These are phyloP conservation scores for Nephila pilipes DNA, from an alignment of 1,140 invertebrate species.

Conservation along the genomic window DNA sequence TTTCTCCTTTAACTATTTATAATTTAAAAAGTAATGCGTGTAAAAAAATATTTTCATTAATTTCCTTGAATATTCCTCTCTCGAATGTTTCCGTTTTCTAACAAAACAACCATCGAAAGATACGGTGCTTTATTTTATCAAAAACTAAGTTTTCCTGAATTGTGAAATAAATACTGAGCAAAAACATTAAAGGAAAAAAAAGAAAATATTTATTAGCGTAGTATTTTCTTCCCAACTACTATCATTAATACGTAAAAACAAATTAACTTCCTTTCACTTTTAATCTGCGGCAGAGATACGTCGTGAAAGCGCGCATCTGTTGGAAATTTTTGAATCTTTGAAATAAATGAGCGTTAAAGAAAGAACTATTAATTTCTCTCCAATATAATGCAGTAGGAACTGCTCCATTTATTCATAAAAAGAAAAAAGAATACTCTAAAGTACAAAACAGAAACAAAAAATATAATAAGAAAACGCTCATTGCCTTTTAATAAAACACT, in stretches of 20 bases:
- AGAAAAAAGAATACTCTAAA: background rate
- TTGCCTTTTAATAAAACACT: conserved; percentile 63
- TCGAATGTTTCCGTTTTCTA: too few species aligned
- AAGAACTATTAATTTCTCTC: conserved; percentile 52
- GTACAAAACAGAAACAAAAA: conserved; percentile 1
- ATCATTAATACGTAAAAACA: conserved; percentile 58
- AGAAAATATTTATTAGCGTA: background rate
- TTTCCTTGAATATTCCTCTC: too few species aligned
- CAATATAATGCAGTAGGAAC: background rate
- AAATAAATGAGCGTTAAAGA: conserved; percentile 36
- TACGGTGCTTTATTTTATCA: too few species aligned
- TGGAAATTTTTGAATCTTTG: conserved; percentile 10
- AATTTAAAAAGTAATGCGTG: too few species aligned
- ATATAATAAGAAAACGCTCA: conserved; percentile 25
- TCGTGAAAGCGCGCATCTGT: conserved; percentile 49
- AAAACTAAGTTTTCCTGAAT: too few species aligned
- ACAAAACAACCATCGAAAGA: too few species aligned
- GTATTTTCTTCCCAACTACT: background rate
- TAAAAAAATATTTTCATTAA: too few species aligned
- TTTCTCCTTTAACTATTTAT: too few species aligned
- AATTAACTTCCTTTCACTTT: conserved; percentile 55
- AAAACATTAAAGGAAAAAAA: conserved; percentile 3
- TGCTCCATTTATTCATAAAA: conserved; percentile 16
- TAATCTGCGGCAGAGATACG: conserved; percentile 3
- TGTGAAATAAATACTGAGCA: background rate